Base-by-base conservation (phyloP, 2,888 invertebrate species). In the Eilema caniola region DNA sequence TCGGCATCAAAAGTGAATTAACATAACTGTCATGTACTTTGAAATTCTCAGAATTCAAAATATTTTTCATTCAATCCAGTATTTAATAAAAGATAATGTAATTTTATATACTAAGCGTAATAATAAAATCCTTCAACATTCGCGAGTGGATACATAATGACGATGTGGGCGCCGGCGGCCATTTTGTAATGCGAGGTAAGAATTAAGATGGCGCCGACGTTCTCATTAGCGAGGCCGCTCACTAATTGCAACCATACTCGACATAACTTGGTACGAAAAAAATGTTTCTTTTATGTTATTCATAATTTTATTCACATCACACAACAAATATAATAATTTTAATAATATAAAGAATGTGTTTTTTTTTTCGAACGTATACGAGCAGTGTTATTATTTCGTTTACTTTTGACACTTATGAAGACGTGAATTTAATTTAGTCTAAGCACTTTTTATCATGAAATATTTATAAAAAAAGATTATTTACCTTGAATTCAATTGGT, bases 201-300 rank as follows among this genome's bases (percentile, higher is more conserved):
- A 82, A 84, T 83, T 84, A 84, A 88, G 86, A 88, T 87, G 88
- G 88, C 84, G 83, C 66, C 71, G 79, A 75, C 73, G 77, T 77
- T 82, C 86, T 90, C 89, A 88, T 90, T 90, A 90, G 85, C 74
- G 84, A 79, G 70, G 74, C 76, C 76, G 82, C 81, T 83, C 83
- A 81, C 84, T 90, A 89, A 90, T 89, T 89, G 88, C 88, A 78
- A 74, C 78, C 73, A 75, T 84, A 81, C 85, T 83, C 79, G 75
- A 74, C 78, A 74, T 60, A 78, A 78, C 71, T 78, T 71, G 63
- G 73, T 69, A 37, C 67, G 66, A 67, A 74, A 74, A 76, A 33
- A 73, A 67, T 78, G 59, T 61, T 75, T 76, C 76, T 76, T 66
- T 72, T 47, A 10, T 33, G 62, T 71, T 66, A 70, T 73, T 77